Evolutionary conservation across 2,797 vertebrate species (phyloP), one percentile per base, ranked within the genome.

Genomic region (Sebastiscus tertius): DNA sequence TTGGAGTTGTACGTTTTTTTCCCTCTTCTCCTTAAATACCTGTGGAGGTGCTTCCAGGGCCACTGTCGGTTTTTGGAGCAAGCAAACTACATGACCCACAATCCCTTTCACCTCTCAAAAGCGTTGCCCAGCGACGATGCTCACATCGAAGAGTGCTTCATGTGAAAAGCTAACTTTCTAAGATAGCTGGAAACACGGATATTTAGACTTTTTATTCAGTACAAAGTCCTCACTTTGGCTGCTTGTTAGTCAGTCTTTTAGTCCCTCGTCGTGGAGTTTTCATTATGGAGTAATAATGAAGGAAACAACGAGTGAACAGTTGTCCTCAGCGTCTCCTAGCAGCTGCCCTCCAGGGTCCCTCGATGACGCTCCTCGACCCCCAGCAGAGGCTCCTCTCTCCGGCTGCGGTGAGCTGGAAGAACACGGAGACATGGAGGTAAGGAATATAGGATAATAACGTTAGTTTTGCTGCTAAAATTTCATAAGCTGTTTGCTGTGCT

Each of bases 401-500:
- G 24, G 34, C 70, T 34, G 55, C 39, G 3, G 2, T 0, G 71
- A 65, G 58, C 72, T 1, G 11, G 67, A 85, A 11, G 82, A 55
- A 8, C 66, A 70, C 73, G 14, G 8, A 26, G 68, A 68, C 7
- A 91, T 90, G 87, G 81, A 93, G 93, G 93, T 94, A 89, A 86
- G 77, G 18, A 72, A 39, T 14, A 39, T 39, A 39, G 6, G 0
- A 7, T 2, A 29, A 61, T 2, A n/a, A 20, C 0, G 64, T 14
- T 67, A n/a, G 0, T 2, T 60, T 27, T 26, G 18, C 42, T 52
- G 26, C 9, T n/a, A 13, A 70, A 58, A 13, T 8, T 4, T 18
- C 9, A 3, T 16, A 29, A 65, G 9, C 6, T 49, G n/a, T 31
- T 49, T 11, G 5, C 13, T 29, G 13, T 66, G 16, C 49, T 63